Percentiles rank a stretch among this genome's conserved stretches.
Conservation (phyloP, 2,888 invertebrate genomes). For the Cheilosia vernalis region DNA sequence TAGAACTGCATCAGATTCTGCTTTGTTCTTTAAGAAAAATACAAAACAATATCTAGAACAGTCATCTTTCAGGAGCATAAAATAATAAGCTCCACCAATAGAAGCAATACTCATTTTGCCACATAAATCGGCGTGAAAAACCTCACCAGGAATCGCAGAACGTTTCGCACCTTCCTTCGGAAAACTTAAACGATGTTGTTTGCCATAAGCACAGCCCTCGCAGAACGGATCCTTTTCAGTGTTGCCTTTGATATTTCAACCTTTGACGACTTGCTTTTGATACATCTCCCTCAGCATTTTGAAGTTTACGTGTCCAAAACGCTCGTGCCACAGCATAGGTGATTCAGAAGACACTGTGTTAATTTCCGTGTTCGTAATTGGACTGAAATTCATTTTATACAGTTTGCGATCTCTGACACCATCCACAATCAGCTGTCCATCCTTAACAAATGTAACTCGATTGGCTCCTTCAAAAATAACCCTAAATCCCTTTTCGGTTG, state of each 20-base stretch:
- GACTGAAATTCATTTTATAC: conserved; percentile 53
- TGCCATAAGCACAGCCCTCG: conserved; percentile 46
- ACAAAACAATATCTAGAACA: too few species aligned
- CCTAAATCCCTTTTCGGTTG: conserved; percentile 60
- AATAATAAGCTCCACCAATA: conserved; percentile 66
- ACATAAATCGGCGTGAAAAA: conserved; percentile 59
- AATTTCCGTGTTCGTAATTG: conserved; percentile 30
- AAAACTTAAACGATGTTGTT: conserved; percentile 1
- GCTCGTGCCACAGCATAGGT: conserved; percentile 74
- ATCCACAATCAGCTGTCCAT: conserved; percentile 42
- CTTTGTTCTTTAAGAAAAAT: conserved; percentile 65
- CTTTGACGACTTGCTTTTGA: too few species aligned
- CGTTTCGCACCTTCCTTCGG: too few species aligned
- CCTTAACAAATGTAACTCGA: conserved; percentile 57
- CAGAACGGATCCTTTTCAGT: conserved; percentile 17
- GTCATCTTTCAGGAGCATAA: conserved; percentile 62
- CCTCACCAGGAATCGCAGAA: conserved; percentile 19
- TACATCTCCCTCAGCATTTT: too few species aligned
- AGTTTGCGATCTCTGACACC: conserved; percentile 60
- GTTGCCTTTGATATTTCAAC: too few species aligned
- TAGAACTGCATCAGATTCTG: conserved; percentile 32
- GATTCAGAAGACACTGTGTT: conserved; percentile 35
- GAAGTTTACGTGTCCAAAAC: conserved; percentile 71
- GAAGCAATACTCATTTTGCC: conserved; percentile 53
- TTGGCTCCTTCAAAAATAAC: conserved; percentile 67